A percentile compares a stretch with the other conserved stretches of the same genome.
These are phyloP conservation scores for Adela reaumurella DNA, from an alignment of 2,888 invertebrate genomes.

Conservation along the genomic window DNA sequence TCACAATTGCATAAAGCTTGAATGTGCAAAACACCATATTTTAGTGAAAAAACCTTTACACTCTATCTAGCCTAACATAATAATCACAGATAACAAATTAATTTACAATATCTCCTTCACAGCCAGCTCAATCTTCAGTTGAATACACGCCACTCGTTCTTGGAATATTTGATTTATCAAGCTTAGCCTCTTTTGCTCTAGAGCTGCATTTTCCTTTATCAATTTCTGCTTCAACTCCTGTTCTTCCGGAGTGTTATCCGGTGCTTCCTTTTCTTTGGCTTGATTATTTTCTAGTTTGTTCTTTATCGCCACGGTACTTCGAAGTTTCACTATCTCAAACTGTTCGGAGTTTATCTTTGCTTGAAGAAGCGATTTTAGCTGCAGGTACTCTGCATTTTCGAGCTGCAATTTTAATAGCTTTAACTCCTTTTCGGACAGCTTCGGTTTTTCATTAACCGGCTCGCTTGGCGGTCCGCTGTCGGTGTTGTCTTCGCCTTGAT, in stretches of 20 bases:
- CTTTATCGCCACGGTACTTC: conserved; percentile 50
- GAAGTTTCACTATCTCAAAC: conserved; percentile 65
- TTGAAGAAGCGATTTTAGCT: conserved; percentile 65
- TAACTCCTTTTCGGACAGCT: conserved; percentile 55
- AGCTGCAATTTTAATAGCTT: conserved; percentile 58
- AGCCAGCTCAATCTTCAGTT: conserved; percentile 66
- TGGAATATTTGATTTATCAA: conserved; percentile 68
- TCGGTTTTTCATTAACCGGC: conserved; percentile 35
- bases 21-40: too few species aligned
- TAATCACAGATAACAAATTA: too few species aligned
- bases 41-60: too few species aligned
- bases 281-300: conserved; percentile 36
- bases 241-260: conserved; percentile 27
- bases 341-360: conserved; percentile 70
- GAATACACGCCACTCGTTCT: conserved; percentile 67
- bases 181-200: conserved; percentile 65
- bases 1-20: too few species aligned
- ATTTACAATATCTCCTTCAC: conserved; percentile 50
- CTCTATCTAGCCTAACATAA: too few species aligned
- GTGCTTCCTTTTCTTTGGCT: conserved; percentile 25
- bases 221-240: conserved; percentile 37
- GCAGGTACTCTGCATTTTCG: conserved; percentile 64
- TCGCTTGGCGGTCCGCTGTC: conserved; percentile 15
- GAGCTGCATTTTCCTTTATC: conserved; percentile 61
- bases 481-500: conserved; percentile 20